phyloP scores from a whole-genome alignment of 2,113 vertebrate genomes.

The Calypte anna region DNA sequence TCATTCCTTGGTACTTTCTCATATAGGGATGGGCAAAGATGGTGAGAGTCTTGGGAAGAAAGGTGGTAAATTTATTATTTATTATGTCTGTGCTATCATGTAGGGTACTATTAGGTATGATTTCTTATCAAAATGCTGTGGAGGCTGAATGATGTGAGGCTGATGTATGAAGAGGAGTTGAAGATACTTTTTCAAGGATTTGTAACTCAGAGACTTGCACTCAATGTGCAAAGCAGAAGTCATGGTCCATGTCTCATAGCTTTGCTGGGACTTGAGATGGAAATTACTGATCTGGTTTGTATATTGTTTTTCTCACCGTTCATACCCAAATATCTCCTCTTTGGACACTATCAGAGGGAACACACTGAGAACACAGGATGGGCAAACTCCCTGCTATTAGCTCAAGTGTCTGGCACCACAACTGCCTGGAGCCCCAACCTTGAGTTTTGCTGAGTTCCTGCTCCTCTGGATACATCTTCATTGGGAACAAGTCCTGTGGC shows the following conservation, averaged over 20 bases:
- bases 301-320: not conserved
- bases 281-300: not conserved
- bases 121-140: not conserved
- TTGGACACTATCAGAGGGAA: not conserved
- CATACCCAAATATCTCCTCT: not conserved
- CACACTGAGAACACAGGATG: not conserved
- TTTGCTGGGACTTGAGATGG: not conserved
- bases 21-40: not conserved
- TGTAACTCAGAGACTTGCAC: not conserved
- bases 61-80: not conserved
- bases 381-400: not conserved
- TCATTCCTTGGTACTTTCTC: not conserved
- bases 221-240: not conserved
- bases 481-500: not conserved
- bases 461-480: not conserved
- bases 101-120: not conserved
- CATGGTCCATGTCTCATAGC: not conserved
- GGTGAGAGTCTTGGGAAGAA: not conserved
- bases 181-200: not conserved
- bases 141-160: not conserved
- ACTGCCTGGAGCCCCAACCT: not conserved
- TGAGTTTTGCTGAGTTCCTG: not conserved
- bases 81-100: not conserved
- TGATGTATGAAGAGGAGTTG: not conserved
- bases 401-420: not conserved